These are phyloP conservation scores for Lithophane leautieri DNA, from an alignment of 2,888 invertebrate genomes.

Conservation along the genomic window DNA sequence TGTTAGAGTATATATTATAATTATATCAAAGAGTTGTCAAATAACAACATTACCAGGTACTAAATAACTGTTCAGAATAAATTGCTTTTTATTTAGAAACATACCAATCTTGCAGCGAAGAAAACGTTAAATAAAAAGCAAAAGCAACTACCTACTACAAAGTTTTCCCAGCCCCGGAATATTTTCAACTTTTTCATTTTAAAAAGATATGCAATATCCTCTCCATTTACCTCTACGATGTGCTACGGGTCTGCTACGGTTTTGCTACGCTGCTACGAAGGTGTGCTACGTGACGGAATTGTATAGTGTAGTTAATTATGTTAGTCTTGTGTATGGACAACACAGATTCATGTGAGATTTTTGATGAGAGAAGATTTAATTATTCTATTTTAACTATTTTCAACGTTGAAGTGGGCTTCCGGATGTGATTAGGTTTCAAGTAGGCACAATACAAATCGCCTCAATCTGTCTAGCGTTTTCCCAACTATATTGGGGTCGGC, in stretches of 20 bases:
- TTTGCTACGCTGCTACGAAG: constrained; percentile 27
- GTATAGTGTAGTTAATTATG: constrained; percentile 69
- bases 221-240: constrained; percentile 36
- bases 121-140: background rate
- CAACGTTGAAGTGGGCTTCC: background rate
- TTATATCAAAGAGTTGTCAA: too few relatives aligned
- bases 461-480: too few relatives aligned
- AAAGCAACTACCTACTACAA: background rate
- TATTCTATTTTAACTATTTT: background rate
- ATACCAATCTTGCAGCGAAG: background rate
- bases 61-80: background rate
- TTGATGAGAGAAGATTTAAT: background rate
- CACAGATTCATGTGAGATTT: background rate
- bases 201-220: constrained; percentile 32
- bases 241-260: constrained; percentile 34
- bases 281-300: constrained; percentile 74
- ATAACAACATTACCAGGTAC: too few relatives aligned
- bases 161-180: background rate
- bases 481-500: too few relatives aligned
- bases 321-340: constrained; percentile 55
- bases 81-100: background rate
- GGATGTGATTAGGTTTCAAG: too few relatives aligned
- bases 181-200: constrained; percentile 22
- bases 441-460: too few relatives aligned
- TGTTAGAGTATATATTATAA: too few relatives aligned